Base-by-base conservation (phyloP, 1,140 invertebrate genomes). In the Ostrea edulis region DNA sequence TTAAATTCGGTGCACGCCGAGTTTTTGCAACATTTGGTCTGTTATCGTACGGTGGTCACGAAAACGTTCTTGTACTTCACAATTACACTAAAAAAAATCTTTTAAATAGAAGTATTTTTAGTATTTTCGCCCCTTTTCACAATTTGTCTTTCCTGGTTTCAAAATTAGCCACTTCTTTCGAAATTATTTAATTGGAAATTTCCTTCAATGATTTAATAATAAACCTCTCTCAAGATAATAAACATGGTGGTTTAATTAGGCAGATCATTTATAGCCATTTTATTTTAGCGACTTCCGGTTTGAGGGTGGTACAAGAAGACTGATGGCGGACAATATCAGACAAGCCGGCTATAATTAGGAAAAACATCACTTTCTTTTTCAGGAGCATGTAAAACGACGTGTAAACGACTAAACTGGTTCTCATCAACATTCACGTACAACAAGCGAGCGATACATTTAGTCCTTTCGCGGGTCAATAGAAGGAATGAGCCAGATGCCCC, bases 21-120 rank as follows among this genome's bases (percentile, higher is more conserved):
- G 68, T 77, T 77, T 25, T 77, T 77, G 14, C 68, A 77, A 77
- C 68, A 77, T 35, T 77, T 77, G 68, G 68, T 77, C 22, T 77
- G 68, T 77, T 77, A 77, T 77, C 68, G 29, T 35, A 0, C 17
- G 22, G 12, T 77, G 68, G 68, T 77, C 68, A 29, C 68, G 68
- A 77, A 35, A 29, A 29, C 29, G 29, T 35, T 77, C 25, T 77
- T 25, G 29, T 25, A 12, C 29, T 77, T 25, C 29, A 35, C 68
- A 77, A 14, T 77, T 2, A 9, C 68, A 12, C 25, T 35, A 22
- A 20, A 62, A 62, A 58, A 62, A n/a, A 62, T 20, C 55, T 20
- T 17, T 44, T n/a, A n/a, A 44, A 44, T 5, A 44, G 35, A n/a
- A n/a, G 35, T 44, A 2, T 44, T 44, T 44, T 44, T 44, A 44